A percentile compares a stretch with the other conserved stretches of the same genome.
phyloP scores from a whole-genome alignment of 2,113 vertebrate genomes.

The Theristicus caerulescens region DNA sequence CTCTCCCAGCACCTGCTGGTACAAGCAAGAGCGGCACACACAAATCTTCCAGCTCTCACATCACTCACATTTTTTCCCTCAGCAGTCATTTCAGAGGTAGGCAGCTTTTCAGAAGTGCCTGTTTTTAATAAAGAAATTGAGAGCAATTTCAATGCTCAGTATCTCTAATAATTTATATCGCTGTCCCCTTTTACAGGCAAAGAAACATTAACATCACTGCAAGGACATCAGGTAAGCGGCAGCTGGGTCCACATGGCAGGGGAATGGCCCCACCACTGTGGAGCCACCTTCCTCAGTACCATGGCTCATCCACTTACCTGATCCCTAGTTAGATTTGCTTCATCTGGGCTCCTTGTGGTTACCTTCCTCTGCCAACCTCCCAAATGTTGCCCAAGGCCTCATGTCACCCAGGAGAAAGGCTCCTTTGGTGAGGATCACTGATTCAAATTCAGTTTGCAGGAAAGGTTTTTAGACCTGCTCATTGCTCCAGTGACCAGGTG shows the following conservation, averaged over 20 bases:
- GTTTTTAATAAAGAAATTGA: neutral
- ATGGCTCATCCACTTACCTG: neutral
- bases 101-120: neutral
- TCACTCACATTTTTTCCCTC: neutral
- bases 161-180: neutral
- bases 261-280: rapidly evolving
- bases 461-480: neutral
- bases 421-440: neutral
- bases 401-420: neutral
- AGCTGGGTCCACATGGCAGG: neutral
- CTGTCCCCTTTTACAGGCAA: neutral
- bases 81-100: neutral
- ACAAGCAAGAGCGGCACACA: rapidly evolving
- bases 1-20: neutral
- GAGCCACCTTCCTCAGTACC: neutral
- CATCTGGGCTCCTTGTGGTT: neutral
- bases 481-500: neutral
- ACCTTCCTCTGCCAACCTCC: neutral
- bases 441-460: neutral
- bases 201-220: neutral
- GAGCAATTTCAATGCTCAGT: neutral
- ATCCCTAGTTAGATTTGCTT: neutral
- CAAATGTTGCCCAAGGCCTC: neutral
- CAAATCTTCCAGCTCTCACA: neutral
- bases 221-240: neutral